phyloP scores from a whole-genome alignment of 1,140 invertebrate genomes.

The Achroia grisella region DNA sequence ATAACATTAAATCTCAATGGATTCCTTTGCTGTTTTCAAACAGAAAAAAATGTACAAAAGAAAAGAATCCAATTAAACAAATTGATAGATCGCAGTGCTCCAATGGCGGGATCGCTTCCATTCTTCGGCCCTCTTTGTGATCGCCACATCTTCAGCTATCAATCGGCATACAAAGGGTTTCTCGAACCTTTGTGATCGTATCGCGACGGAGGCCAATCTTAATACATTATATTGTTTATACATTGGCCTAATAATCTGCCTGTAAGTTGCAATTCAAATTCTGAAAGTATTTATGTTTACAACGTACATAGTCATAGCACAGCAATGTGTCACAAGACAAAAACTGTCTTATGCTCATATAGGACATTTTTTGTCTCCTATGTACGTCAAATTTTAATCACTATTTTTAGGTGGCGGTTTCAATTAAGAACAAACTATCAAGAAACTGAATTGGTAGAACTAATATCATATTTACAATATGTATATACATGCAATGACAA shows the following conservation, averaged over 20 bases:
- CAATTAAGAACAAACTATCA: too few relatives aligned
- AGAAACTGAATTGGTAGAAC: too few relatives aligned
- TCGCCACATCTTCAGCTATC: constrained; percentile 42
- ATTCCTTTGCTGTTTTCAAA: constrained; percentile 29
- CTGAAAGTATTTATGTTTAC: too few relatives aligned
- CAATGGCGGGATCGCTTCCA: constrained; percentile 26
- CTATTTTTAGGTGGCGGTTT: too few relatives aligned
- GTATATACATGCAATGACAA: too few relatives aligned
- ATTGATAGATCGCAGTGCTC: constrained; percentile 49
- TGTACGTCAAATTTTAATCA: too few relatives aligned
- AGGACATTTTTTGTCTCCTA: too few relatives aligned
- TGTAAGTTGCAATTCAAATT: too few relatives aligned
- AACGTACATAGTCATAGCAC: too few relatives aligned
- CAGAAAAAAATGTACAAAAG: constrained; percentile 38
- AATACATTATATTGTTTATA: constrained; percentile 24
- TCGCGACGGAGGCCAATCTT: constrained; percentile 21
- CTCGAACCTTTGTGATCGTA: constrained; percentile 35
- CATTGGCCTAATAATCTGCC: neutral
- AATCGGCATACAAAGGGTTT: constrained; percentile 32
- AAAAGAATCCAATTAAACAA: constrained; percentile 65
- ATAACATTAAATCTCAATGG: constrained; percentile 54
- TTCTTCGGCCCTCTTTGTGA: constrained; percentile 48
- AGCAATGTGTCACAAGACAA: too few relatives aligned
- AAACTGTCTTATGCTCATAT: too few relatives aligned
- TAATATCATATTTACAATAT: too few relatives aligned